Evolutionary conservation across 2,113 vertebrate genomes (phyloP), one percentile per base, ranked within the genome.

Genomic region (Telmatochromis sp.): DNA sequence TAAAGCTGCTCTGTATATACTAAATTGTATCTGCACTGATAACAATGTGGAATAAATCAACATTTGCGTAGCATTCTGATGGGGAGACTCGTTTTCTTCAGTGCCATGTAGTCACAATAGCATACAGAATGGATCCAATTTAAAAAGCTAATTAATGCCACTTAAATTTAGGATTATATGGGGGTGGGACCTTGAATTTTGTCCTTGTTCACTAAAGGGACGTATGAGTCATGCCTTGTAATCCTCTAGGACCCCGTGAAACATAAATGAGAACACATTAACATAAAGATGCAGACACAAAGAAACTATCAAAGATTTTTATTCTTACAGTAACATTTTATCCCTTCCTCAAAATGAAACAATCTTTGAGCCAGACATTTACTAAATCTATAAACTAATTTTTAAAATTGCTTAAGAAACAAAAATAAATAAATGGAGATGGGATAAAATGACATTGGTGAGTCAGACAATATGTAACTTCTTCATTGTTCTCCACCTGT

Each of bases 401-500:
- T 75, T 78, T n/a, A 4, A 78, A 78, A 78, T 50, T 17, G 9
- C 26, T 78, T 50, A 19, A 19, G 42, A 78, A 78, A 5, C 15
- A 50, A 78, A 78, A 63, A 19, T 13, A 50, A 50, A 78, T 50
- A 50, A 50, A 78, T 31, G 15, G 23, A 47, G 26, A 78, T 78
- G 40, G 15, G 15, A 50, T 50, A 31, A 75, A 78, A 78, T 78
- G 1, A 78, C 17, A 12, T 78, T 51, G 23, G 23, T 47, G 42
- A 78, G 45, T 75, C 71, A 75, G 42, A 75, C 6, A 4, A 80
- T 17, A 7, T 95, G 97, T 47, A 91, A 92, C 19, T 95, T 99
- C 35, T 98, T 97, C 97, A 99, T 96, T 42, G 98, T 99, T 58
- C 99, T 94, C 98, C 98, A 99, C 28, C 98, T 95, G 83, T 99